Evolutionary conservation across 2,888 invertebrate genomes (phyloP).

Genomic region (Cataglyphis albicans): DNA sequence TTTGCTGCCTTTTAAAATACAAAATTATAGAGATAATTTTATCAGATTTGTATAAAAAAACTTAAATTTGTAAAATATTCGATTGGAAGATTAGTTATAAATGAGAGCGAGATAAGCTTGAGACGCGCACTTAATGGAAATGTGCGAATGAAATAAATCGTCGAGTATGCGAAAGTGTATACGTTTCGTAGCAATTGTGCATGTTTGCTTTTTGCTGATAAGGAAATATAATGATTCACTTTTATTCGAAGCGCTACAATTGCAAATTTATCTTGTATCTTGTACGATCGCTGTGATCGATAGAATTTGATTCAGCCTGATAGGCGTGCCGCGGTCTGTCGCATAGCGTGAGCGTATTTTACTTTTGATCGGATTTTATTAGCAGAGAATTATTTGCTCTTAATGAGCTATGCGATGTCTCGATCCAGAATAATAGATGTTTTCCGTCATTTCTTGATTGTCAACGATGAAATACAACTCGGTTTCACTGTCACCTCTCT

Average conservation of each 20-base stretch:
- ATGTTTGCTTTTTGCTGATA: slow-evolving; percentile 33
- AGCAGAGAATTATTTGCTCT: not conserved
- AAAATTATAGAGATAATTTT: too few species aligned
- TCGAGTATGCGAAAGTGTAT: not conserved
- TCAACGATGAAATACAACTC: not conserved
- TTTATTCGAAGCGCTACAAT: not conserved
- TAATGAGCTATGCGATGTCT: not conserved
- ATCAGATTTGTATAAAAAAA: not conserved
- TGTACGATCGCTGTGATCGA: not conserved
- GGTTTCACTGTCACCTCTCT: not conserved
- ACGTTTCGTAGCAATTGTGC: not conserved
- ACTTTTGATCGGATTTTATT: not conserved
- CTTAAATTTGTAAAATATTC: not conserved
- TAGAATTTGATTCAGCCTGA: slow-evolving; percentile 12
- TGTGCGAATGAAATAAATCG: slow-evolving; percentile 11
- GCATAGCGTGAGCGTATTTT: slow-evolving; percentile 19
- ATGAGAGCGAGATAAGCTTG: not conserved
- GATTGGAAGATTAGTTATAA: not conserved
- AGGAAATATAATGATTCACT: slow-evolving; percentile 10
- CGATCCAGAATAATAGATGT: not conserved
- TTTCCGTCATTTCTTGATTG: too few species aligned
- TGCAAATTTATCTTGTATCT: slow-evolving; percentile 27
- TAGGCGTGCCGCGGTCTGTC: slow-evolving; percentile 10
- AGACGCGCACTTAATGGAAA: not conserved
- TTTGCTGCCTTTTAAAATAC: too few species aligned